These are phyloP conservation scores for Pachypanchax playfairii DNA, from an alignment of 2,113 vertebrate genomes.

Conservation along the genomic window DNA sequence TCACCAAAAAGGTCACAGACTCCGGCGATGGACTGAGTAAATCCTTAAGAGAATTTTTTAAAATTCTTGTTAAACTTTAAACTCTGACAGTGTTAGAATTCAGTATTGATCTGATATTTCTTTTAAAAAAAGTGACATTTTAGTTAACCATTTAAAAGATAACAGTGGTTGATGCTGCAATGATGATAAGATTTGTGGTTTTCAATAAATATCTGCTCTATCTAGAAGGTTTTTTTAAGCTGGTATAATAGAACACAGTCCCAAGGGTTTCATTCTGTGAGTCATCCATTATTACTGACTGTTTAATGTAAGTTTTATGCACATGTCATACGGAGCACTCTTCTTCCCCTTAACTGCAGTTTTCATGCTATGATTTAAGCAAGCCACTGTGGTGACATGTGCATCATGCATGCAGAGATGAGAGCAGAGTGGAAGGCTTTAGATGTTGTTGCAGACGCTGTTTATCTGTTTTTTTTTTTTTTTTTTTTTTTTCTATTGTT, in stretches of 20 bases:
- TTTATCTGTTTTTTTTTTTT: conserved; percentile 34
- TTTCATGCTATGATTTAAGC: conserved; percentile 37
- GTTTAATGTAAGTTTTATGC: not conserved
- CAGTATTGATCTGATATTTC: not conserved
- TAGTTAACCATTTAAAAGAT: not conserved
- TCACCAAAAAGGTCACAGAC: conserved; percentile 11
- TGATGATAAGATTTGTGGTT: not conserved
- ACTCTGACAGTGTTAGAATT: not conserved
- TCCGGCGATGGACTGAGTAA: conserved; percentile 3
- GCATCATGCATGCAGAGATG: conserved; percentile 38
- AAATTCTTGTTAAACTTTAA: not conserved
- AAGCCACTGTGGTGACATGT: conserved; percentile 41
- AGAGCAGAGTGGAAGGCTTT: conserved; percentile 39
- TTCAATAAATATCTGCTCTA: not conserved
- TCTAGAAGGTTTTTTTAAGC: not conserved
- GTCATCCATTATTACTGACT: conserved; percentile 9
- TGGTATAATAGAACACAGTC: not conserved
- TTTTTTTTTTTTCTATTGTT: no score
- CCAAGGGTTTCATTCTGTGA: not conserved
- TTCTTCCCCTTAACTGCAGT: conserved; percentile 14
- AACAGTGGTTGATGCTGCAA: not conserved
- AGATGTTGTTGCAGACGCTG: conserved; percentile 32
- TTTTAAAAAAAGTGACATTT: conserved; percentile 15
- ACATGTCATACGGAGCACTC: not conserved
- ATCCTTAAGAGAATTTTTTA: not conserved